Evolutionary conservation across 2,888 invertebrate species (phyloP), one percentile per base, ranked within the genome.

Genomic region (Ormyrus pomaceus): DNA sequence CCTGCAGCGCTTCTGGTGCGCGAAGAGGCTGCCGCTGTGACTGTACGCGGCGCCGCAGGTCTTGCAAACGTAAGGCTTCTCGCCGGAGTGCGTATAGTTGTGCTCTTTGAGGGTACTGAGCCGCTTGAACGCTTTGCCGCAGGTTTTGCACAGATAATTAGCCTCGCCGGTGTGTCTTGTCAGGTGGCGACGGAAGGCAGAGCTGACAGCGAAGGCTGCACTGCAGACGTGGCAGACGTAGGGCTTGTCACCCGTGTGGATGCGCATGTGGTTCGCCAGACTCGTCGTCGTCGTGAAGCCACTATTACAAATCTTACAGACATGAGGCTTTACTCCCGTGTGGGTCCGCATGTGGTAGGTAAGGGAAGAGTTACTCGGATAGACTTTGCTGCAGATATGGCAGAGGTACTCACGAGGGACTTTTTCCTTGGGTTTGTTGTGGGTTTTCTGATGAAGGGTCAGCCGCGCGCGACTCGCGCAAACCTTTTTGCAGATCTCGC

Each of bases 311-410:
- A 86, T 90, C 83, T 90, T 90, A 79, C 90, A 90, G 53, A 91
- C 90, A 34, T 90, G 90, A 3, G 90, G 90, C 66, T 90, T 90
- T 0, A 90, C 86, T 5, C 90, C 90, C 4, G 90, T 89, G 72
- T 91, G 90, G 46, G 90, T 91, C 65, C 90, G 88, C 90, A 91
- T 90, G 79, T 91, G 90, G 83, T 91, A 91, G 2, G 90, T 91
- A 10, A 91, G 82, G 0, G 90, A 91, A 2, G 90, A 91, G 82
- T 90, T 91, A 79, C 90, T 91, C 7, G 90, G 90, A 70, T 91
- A 91, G 4, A 91, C 90, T 83, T 91, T 91, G 82, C 90, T 90
- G 82, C 90, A 91, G 19, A 91, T 90, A 76, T 91, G 90, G 83
- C 90, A 91, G 3, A 91, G 84, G 75, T 90, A 91, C 79, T 90